phyloP scores from a whole-genome alignment of 2,113 vertebrate genomes.

The Siniperca knerii region DNA sequence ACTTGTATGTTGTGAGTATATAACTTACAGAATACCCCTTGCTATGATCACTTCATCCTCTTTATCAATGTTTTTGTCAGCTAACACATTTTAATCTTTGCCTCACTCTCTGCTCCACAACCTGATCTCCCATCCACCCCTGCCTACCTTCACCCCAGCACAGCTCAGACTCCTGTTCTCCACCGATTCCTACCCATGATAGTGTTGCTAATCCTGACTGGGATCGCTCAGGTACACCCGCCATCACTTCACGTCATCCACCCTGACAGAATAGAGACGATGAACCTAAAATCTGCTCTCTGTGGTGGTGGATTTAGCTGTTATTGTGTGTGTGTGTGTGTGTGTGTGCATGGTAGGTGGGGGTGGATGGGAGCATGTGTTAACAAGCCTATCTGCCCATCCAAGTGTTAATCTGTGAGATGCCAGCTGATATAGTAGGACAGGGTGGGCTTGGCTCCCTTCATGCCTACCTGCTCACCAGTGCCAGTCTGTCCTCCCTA shows the following conservation, averaged over 20 bases:
- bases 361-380: conserved; percentile 69
- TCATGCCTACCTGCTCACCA: conserved; percentile 71
- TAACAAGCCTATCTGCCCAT: conserved; percentile 80
- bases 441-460: conserved; percentile 61
- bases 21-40: background rate
- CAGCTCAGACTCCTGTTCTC: conserved; percentile 43
- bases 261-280: conserved; percentile 71
- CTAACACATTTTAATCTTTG: conserved; percentile 41
- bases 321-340: conserved; percentile 17
- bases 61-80: conserved; percentile 18
- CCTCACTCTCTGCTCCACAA: conserved; percentile 15
- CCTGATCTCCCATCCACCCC: background rate
- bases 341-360: conserved; percentile 35
- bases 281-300: conserved; percentile 71
- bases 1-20: background rate
- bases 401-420: conserved; percentile 77
- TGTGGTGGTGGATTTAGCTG: conserved; percentile 61
- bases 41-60: background rate
- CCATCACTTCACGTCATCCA: conserved; percentile 58
- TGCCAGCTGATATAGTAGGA: conserved; percentile 66
- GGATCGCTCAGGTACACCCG: conserved; percentile 64
- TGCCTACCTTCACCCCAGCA: conserved; percentile 14
- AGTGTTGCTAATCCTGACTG: conserved; percentile 75
- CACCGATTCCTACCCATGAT: conserved; percentile 67
- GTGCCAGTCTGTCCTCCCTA: conserved; percentile 61